Evolutionary conservation across 2,797 vertebrate genomes (phyloP), one percentile per base, ranked within the genome.

Genomic region (Coilia nasus): DNA sequence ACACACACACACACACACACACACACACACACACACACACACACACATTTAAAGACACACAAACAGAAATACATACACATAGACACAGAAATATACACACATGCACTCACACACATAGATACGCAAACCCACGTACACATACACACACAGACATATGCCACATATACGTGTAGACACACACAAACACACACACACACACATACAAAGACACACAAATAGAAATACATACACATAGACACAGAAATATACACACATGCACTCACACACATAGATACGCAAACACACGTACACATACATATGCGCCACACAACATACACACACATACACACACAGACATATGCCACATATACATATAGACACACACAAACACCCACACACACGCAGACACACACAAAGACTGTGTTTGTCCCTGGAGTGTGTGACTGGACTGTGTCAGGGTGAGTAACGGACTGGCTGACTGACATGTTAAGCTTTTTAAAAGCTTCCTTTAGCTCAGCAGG

Each of bases 401-500:
- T 7, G 50, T 35, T 75, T 31, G 31, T 75, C 67, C 67, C 67
- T 75, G 12, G 28, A 19, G 28, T 35, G 67, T 75, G 31, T 75
- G 28, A 41, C 86, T 57, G 78, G 28, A 35, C 28, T 75, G 28
- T 28, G 12, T 75, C 82, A 78, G 50, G 23, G 23, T 84, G 17
- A 82, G 75, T 75, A 25, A 46, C 14, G 59, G 31, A 64, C 46
- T 81, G 21, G 56, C 17, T 19, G 14, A 82, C 28, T 84, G 81
- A 82, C 81, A 82, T 41, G 59, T 62, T 89, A 87, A 89, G 83
- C 83, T 86, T 46, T 46, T 86, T 85, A 83, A 89, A 87, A 87
- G 85, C 85, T 86, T 87, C 83, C 85, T 86, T 78, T 75, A 81
- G 50, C n/a, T 31, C 44, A 80, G 64, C 44, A 19, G 87, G 54